Evolutionary conservation across 2,888 invertebrate genomes (phyloP).

Genomic region (Agapostemon virescens): DNA sequence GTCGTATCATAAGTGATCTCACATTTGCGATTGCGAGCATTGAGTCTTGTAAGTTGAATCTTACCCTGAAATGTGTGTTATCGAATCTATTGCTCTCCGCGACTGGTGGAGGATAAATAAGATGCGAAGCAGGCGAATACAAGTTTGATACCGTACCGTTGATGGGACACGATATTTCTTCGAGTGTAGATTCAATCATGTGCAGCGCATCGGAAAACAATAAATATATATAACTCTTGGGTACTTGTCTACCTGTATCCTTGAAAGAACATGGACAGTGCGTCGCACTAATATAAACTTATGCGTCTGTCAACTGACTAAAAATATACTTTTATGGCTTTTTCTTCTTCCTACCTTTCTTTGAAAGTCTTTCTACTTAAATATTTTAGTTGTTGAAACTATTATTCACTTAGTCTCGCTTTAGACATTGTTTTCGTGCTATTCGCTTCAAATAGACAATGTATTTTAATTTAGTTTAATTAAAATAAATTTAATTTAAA

Average conservation of each 20-base stretch:
- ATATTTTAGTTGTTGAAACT: background rate
- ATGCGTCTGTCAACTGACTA: background rate
- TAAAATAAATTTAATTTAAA: no score
- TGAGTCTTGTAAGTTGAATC: background rate
- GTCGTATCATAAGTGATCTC: background rate
- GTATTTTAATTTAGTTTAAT: background rate
- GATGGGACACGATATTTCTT: slow-evolving; percentile 27
- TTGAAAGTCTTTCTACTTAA: background rate
- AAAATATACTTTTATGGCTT: background rate
- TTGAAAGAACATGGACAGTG: background rate
- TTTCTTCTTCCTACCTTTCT: background rate
- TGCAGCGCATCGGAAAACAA: slow-evolving; percentile 7
- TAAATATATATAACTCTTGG: slow-evolving; percentile 7
- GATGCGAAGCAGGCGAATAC: slow-evolving; percentile 15
- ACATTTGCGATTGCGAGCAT: slow-evolving; percentile 9
- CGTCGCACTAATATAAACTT: background rate
- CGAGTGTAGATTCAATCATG: background rate
- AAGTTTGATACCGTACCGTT: slow-evolving; percentile 14
- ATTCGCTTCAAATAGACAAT: background rate
- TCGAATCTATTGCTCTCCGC: slow-evolving; percentile 20
- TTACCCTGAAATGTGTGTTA: background rate
- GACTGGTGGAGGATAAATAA: slow-evolving; percentile 2
- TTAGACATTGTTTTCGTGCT: background rate
- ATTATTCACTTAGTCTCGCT: background rate
- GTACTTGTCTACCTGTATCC: background rate